Base-by-base conservation (phyloP, 2,113 vertebrate genomes). In the Holacanthus passer region DNA sequence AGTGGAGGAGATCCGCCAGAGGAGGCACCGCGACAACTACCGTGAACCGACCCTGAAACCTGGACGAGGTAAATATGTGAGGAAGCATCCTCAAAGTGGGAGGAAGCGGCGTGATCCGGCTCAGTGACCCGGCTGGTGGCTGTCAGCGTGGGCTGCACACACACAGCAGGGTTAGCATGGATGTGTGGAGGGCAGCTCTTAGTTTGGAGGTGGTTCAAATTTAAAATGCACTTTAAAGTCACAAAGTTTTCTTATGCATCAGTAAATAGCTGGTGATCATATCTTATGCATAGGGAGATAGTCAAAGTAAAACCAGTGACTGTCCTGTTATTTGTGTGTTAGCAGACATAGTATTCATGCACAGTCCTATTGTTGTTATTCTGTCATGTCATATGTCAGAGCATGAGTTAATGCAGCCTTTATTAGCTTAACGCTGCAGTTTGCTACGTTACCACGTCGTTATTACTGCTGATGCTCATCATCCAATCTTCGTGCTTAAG, bases 1-100 rank as follows among this genome's bases (percentile, higher is more conserved):
- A 82, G 90, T 77, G 72, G 87, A 64, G n/a, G 53, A 29, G 88
- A 43, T 39, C 77, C 35, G 71, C 74, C 31, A 87, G 8, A 83
- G 84, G 90, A 31, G 87, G 72, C 81, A 83, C 88, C 65, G 88
- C 87, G 85, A 85, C 81, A 39, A 87, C 87, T 77, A 69, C 79
- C 87, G 87, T 86, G 67, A 76, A 85, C 68, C 72, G 43, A 58
- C 77, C 39, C 76, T 41, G 72, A 70, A 47, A 43, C 66, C 32
- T n/a, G 37, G 55, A 83, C 73, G 79, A 87, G 92, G 92, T 92
- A 86, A 89, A 79, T 74, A 68, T 67, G 4, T 9, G 65, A 22
- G 52, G 79, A 41, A 16, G 65, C 66, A 73, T 82, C 74, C 48
- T 45, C 17, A 2, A n/a, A 55, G 85, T 11, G 16, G 68, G 77